Conservation (phyloP, 1,140 invertebrate genomes). For the Achatina immaculata region DNA sequence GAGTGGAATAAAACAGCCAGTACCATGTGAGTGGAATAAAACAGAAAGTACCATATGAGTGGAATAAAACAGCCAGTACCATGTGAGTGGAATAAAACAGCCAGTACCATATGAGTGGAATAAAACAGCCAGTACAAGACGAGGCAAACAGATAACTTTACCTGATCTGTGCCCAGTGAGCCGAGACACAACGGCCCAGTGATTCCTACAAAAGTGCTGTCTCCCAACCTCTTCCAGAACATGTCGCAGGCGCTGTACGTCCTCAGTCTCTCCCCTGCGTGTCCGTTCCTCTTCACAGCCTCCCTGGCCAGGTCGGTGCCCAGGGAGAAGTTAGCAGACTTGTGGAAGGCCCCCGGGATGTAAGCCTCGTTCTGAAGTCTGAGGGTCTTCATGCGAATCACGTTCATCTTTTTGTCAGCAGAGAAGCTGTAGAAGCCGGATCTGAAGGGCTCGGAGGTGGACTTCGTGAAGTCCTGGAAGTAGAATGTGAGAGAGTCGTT, state of each 20-base stretch:
- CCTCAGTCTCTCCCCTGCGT: background rate
- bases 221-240: conserved; percentile 23
- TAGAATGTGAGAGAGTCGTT: conserved; percentile 30
- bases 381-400: conserved; percentile 14
- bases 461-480: conserved; percentile 33
- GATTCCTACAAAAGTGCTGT: background rate
- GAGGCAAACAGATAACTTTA: too few species aligned
- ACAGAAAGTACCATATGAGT: too few species aligned
- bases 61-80: too few species aligned
- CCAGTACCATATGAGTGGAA: too few species aligned
- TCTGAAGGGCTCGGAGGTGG: background rate
- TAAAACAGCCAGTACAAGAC: too few species aligned
- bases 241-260: conserved; percentile 26
- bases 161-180: conserved; percentile 22
- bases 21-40: too few species aligned
- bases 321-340: background rate
- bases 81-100: too few species aligned
- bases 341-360: too few species aligned
- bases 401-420: background rate
- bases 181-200: conserved; percentile 22
- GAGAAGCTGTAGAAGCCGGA: conserved; percentile 33
- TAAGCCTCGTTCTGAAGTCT: background rate
- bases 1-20: too few species aligned
- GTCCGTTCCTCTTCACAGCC: background rate
- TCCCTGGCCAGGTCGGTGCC: background rate